Conservation (phyloP, 2,888 invertebrate species). For the Aproaerema taeniolella region DNA sequence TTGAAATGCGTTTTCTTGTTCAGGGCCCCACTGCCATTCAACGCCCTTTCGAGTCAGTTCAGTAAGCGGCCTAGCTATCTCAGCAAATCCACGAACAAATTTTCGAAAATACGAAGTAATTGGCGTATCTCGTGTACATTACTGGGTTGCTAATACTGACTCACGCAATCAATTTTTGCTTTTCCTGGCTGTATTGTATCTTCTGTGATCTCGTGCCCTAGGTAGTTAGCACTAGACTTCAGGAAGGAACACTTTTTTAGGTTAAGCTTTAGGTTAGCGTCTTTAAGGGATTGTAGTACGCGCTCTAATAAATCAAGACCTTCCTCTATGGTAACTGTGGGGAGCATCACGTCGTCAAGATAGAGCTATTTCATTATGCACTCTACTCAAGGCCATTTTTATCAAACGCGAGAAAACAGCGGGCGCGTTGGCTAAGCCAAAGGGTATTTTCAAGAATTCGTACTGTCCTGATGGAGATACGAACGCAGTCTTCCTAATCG, state of each 20-base stretch:
- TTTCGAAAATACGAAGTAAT: conserved; percentile 13
- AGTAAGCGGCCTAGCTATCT: conserved; percentile 5
- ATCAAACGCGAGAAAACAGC: conserved; percentile 17
- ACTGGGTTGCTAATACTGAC: not conserved
- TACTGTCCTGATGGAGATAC: conserved; percentile 14
- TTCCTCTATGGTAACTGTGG: conserved; percentile 8
- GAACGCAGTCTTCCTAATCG: conserved; percentile 16
- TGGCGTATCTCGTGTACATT: conserved; percentile 8
- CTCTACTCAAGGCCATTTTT: conserved; percentile 1
- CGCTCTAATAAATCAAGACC: conserved; percentile 9
- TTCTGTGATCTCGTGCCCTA: conserved; percentile 9
- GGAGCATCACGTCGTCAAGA: conserved; percentile 18
- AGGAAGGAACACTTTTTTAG: conserved; percentile 14
- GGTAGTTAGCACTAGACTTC: not conserved
- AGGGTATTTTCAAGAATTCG: conserved; percentile 21
- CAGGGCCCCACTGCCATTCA: too few relatives aligned
- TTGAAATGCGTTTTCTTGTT: conserved; percentile 10
- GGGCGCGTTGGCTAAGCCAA: conserved; percentile 20
- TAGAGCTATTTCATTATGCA: conserved; percentile 1
- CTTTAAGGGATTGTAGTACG: conserved; percentile 8
- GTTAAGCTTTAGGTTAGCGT: conserved; percentile 8
- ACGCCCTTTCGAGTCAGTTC: conserved; percentile 9
- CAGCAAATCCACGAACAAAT: conserved; percentile 8
- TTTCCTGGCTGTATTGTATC: conserved; percentile 10
- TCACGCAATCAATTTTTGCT: too few relatives aligned